These are phyloP conservation scores for Eupithecia vulgata DNA, from an alignment of 2,888 invertebrate genomes.

Conservation along the genomic window DNA sequence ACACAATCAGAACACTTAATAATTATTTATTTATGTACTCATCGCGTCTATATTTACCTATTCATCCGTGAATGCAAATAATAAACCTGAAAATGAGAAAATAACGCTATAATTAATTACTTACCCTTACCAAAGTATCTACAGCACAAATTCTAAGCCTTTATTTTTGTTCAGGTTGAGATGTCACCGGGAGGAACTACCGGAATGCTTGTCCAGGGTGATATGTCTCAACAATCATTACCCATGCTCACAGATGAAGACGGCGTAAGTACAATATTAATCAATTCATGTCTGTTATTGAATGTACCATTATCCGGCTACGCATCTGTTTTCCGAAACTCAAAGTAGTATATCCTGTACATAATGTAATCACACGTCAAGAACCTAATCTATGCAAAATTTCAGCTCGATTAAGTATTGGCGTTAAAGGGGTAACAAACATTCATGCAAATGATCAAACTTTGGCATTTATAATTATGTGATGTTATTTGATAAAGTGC, in stretches of 20 bases:
- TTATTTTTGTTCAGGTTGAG: slow-evolving; percentile 61
- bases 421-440: neutral
- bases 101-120: too few species aligned
- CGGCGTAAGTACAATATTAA: slow-evolving; percentile 64
- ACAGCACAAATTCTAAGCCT: neutral
- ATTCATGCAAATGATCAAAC: too few species aligned
- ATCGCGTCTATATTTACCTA: too few species aligned
- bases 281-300: neutral
- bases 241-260: slow-evolving; percentile 79
- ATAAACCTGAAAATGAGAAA: too few species aligned
- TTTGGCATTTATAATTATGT: neutral
- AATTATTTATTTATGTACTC: too few species aligned
- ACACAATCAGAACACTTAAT: too few species aligned
- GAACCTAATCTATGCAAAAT: neutral
- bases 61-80: too few species aligned
- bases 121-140: too few species aligned
- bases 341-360: too few species aligned
- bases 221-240: slow-evolving; percentile 74
- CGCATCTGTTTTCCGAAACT: neutral
- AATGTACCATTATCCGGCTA: neutral
- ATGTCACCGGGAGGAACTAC: slow-evolving; percentile 87
- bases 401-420: neutral
- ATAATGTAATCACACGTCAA: neutral
- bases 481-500: neutral
- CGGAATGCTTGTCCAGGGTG: slow-evolving; percentile 83